Percentiles rank a stretch among this genome's conserved stretches.
Conservation (phyloP, 2,797 vertebrate species). For the Sebastes oblongus region DNA sequence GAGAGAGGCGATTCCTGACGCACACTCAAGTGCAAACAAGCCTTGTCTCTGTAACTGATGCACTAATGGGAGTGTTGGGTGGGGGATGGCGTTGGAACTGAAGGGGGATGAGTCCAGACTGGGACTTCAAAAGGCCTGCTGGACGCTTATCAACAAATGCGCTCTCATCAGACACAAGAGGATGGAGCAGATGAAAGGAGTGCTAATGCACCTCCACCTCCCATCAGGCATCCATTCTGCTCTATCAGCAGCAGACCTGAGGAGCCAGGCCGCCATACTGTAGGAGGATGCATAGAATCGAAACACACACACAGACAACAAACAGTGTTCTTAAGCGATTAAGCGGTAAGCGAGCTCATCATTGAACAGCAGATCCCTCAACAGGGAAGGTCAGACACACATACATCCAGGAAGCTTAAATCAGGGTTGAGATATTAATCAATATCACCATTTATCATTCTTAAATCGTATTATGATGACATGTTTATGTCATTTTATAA, state of each 20-base stretch:
- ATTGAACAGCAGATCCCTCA: neutral
- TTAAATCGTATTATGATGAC: neutral
- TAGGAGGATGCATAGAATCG: neutral
- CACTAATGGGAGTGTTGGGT: conserved; percentile 44
- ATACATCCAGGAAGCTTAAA: neutral
- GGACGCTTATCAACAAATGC: conserved; percentile 66
- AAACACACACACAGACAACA: conserved; percentile 7
- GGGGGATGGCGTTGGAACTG: neutral
- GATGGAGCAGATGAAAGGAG: conserved; percentile 71
- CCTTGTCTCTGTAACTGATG: conserved; percentile 55
- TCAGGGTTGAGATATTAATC: neutral
- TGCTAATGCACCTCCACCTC: conserved; percentile 64
- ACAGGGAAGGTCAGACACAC: neutral
- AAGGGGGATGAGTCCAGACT: conserved; percentile 41
- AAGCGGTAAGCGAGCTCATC: neutral
- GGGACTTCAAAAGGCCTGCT: conserved; percentile 69
- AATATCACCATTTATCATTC: neutral
- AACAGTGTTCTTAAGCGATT: neutral
- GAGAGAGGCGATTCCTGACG: conserved; percentile 29
- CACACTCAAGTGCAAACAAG: conserved; percentile 68
- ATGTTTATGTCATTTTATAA: neutral
- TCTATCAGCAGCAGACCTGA: conserved; percentile 50
- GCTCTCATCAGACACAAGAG: conserved; percentile 57
- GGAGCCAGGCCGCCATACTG: conserved; percentile 21
- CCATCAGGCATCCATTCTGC: conserved; percentile 36